Percentiles rank a stretch among this genome's conserved stretches.
phyloP scores from a whole-genome alignment of 2,797 vertebrate genomes.

The Heterohyrax brucei region DNA sequence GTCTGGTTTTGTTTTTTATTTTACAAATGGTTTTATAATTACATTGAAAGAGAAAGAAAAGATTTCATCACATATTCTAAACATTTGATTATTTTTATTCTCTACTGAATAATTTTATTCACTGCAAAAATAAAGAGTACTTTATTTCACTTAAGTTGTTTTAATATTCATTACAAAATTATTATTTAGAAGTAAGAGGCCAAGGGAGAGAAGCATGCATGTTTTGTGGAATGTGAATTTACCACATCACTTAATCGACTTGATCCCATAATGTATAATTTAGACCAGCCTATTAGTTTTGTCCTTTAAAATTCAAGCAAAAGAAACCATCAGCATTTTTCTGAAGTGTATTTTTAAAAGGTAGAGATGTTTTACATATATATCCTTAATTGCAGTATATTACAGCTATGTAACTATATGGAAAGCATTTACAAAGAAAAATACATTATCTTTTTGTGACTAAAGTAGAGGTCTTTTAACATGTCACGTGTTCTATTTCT shows the following conservation, averaged over 20 bases:
- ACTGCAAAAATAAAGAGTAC: not conserved
- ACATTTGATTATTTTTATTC: conserved; percentile 43
- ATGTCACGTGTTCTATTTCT: not conserved
- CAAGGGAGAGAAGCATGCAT: conserved; percentile 63
- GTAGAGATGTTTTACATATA: conserved; percentile 23
- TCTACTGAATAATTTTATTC: no score
- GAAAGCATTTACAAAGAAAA: not conserved
- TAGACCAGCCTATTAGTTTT: conserved; percentile 77
- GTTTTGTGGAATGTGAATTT: conserved; percentile 80
- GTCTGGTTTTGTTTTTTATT: not conserved
- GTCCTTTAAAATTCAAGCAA: conserved; percentile 85
- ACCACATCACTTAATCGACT: conserved; percentile 84
- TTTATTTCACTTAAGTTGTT: conserved; percentile 78
- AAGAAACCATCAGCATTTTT: conserved; percentile 67
- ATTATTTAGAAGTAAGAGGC: conserved; percentile 66
- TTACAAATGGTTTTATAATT: conserved; percentile 51
- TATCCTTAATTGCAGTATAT: not conserved
- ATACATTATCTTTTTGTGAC: not conserved
- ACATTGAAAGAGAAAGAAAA: conserved; percentile 35
- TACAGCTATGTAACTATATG: not conserved
- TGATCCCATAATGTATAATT: conserved; percentile 84
- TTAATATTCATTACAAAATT: conserved; percentile 73
- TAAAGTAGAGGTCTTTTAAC: not conserved
- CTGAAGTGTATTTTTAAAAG: conserved; percentile 75
- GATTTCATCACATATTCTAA: not conserved